Evolutionary conservation across 92 coral and sea anemone species (phyloP).

Genomic region (Virgularia gustaviana): DNA sequence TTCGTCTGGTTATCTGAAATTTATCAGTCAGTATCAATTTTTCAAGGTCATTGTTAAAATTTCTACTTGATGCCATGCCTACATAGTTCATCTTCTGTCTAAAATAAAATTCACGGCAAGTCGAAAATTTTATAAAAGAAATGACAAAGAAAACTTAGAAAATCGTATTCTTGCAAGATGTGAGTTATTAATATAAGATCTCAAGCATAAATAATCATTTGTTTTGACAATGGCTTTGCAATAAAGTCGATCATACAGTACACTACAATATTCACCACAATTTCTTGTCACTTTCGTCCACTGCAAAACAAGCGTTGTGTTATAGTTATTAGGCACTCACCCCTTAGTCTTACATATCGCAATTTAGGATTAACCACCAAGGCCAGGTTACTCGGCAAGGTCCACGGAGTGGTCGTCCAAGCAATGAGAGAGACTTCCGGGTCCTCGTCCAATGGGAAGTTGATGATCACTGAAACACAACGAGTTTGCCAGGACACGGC

Average conservation of each 20-base stretch:
- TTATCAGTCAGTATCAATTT: slow-evolving; percentile 58
- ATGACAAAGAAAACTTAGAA: too few species aligned
- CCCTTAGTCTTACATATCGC: slow-evolving; percentile 85
- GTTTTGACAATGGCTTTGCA: too few species aligned
- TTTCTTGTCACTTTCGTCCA: too few species aligned
- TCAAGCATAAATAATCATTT: neutral
- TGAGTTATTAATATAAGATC: too few species aligned
- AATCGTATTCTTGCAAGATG: too few species aligned
- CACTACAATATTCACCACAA: neutral
- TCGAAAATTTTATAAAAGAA: neutral
- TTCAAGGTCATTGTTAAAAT: neutral
- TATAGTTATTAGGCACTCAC: slow-evolving; percentile 11
- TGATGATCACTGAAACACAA: slow-evolving; percentile 64
- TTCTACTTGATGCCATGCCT: neutral
- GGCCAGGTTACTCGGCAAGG: slow-evolving; percentile 93
- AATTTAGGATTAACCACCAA: slow-evolving; percentile 81
- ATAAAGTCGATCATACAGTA: neutral
- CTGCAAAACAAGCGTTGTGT: neutral
- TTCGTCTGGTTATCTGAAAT: slow-evolving; percentile 64
- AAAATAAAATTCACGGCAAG: neutral
- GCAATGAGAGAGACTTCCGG: slow-evolving; percentile 89
- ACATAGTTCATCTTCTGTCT: too few species aligned
- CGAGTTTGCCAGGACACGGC: too few species aligned
- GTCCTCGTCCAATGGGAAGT: slow-evolving; percentile 88
- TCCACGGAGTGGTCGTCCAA: slow-evolving; percentile 99